Evolutionary conservation across 2,113 vertebrate species (phyloP), one percentile per base, ranked within the genome.

Genomic region (Halcyon senegalensis): DNA sequence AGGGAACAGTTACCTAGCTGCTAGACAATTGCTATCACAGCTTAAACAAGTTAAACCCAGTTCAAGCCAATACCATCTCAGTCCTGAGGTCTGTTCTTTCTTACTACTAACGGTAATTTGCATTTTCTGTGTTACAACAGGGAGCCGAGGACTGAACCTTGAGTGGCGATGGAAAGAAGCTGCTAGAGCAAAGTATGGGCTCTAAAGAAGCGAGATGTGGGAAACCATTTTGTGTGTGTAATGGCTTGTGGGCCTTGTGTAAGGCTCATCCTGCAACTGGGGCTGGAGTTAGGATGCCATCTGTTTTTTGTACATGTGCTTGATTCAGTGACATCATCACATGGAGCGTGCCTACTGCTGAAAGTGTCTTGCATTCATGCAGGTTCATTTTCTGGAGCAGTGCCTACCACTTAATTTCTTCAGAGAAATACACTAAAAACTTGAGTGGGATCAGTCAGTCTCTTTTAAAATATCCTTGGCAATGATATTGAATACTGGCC

Each of bases 301-400:
- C n/a, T 8, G 10, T 27, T 79, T 87, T 76, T 30, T 35, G 39
- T 16, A 17, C 0, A 0, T 35, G 18, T 24, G 7, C 16, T n/a
- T 58, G 43, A 51, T 43, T 84, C 2, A 5, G 18, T 43, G 39
- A 21, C 5, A 3, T 28, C 7, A 4, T 35, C 0, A 1, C 12
- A 7, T 31, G 19, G n/a, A 74, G 11, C 31, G 7, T 1, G 1
- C 7, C 44, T 28, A 9, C 28, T 66, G 19, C 43, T 70, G 30
- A 62, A 53, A 59, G 7, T 20, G 9, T n/a, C 50, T 50, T 28
- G 12, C 7, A 25, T 46, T 75, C 0, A 0, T 16, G 15, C 33
- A 85, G 31, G 48, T 70, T 84, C 4, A 10, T 48, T 88, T 90
- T 43, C 67, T 70, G 59, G 12, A 63, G 18, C 15, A 27, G 23